These are phyloP conservation scores for Enteromius argenteus DNA, from an alignment of 2,797 vertebrate species.

Conservation along the genomic window DNA sequence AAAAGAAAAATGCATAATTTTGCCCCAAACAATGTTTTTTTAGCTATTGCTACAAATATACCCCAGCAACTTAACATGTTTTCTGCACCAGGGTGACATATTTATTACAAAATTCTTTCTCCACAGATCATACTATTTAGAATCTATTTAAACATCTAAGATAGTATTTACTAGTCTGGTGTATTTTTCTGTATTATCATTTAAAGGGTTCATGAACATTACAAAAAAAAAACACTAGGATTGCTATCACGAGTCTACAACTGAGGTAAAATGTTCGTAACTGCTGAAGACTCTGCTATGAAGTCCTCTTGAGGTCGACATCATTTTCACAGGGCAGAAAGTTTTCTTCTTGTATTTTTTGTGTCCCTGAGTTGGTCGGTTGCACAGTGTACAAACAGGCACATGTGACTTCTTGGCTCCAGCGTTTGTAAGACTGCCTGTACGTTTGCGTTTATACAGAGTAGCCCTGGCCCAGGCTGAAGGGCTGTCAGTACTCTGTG, in stretches of 20 bases:
- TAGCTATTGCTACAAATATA: no score
- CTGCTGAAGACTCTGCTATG: constrained; percentile 13
- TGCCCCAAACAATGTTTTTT: no score
- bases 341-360: constrained; percentile 39
- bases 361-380: constrained; percentile 36
- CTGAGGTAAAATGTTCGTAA: not conserved
- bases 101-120: not conserved
- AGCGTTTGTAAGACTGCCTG: constrained; percentile 8
- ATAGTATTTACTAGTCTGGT: not conserved
- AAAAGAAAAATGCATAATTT: no score
- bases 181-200: not conserved
- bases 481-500: not conserved
- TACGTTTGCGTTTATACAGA: constrained; percentile 3
- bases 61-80: no score
- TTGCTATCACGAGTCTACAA: not conserved
- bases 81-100: no score
- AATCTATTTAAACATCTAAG: not conserved
- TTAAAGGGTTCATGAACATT: not conserved
- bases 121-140: not conserved
- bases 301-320: constrained; percentile 44
- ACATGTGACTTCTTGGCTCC: constrained; percentile 34
- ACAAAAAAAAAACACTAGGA: not conserved
- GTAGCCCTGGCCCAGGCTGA: constrained; percentile 20
- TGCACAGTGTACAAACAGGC: constrained; percentile 33
- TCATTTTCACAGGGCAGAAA: constrained; percentile 46